Conservation (phyloP, 1,140 invertebrate species). For the Drosophila ohnishii region DNA sequence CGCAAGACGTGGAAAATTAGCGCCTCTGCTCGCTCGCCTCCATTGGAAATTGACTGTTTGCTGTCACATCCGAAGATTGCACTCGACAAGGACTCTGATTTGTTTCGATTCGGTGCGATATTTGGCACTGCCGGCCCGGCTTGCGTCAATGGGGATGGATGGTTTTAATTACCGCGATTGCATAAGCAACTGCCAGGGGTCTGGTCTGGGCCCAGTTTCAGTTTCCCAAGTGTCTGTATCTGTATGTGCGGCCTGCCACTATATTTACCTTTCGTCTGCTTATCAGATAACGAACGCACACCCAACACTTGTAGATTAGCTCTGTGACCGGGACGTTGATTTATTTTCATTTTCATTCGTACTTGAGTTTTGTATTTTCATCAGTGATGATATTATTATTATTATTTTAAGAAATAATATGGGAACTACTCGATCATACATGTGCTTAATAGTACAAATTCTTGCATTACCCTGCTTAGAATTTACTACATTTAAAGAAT, state of each 20-base stretch:
- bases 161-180: constrained; percentile 44
- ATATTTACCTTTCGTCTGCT: constrained; percentile 46
- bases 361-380: constrained; percentile 20
- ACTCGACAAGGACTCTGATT: constrained; percentile 40
- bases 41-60: constrained; percentile 48
- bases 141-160: constrained; percentile 51
- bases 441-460: neutral
- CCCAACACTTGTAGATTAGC: constrained; percentile 62
- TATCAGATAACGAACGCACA: constrained; percentile 55
- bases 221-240: constrained; percentile 38
- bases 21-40: constrained; percentile 10
- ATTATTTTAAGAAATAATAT: neutral
- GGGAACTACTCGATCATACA: neutral
- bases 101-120: constrained; percentile 51
- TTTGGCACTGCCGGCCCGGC: constrained; percentile 42
- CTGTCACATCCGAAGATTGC: constrained; percentile 50
- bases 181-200: constrained; percentile 48
- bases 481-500: neutral
- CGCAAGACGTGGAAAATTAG: constrained; percentile 46
- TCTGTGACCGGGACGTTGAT: constrained; percentile 19
- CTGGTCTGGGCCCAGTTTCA: constrained; percentile 1
- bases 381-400: neutral
- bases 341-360: constrained; percentile 39
- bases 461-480: neutral
- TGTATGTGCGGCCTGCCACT: constrained; percentile 29